Evolutionary conservation across 2,113 vertebrate genomes (phyloP), one percentile per base, ranked within the genome.

Genomic region (Falco punctatus): DNA sequence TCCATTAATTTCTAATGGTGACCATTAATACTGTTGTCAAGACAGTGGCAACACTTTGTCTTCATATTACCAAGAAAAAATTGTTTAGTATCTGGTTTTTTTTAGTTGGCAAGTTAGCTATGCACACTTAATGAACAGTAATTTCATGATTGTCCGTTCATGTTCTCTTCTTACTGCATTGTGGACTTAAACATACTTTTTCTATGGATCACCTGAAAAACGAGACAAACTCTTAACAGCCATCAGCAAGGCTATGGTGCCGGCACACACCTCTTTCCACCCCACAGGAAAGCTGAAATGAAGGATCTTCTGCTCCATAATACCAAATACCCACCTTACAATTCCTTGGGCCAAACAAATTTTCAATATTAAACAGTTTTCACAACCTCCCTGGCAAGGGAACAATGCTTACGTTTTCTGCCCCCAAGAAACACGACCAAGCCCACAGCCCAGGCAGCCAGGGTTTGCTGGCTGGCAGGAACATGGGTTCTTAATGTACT

Each of bases 261-360:
- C 42, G 35, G 61, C 9, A 3, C 71, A 13, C 61, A 27, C 10
- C 69, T 73, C 84, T 17, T 15, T 33, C 71, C n/a, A 44, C 23
- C 28, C 58, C 33, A 11, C 10, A 11, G 44, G 44, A 51, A 11
- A 48, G 28, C 62, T n/a, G 54, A 35, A 49, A 23, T 11, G 15
- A 55, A 48, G 35, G 10, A 16, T 61, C 33, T 82, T 33, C 69
- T 51, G 14, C 70, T 58, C 73, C 78, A 33, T 10, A 23, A 61
- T 38, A 38, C 23, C 35, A 40, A 51, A 21, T 15, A 28, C 7
- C 33, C 18, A 1, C 52, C 18, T 49, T n/a, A 7, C 0, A 0
- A 27, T 40, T 65, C 61, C 15, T 40, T 33, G 8, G 26, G 33
- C 46, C 86, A 40, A 27, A 67, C 5, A 44, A 72, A 49, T 17